Conservation (phyloP, 2,797 vertebrate genomes). For the Simalia tracyae region DNA sequence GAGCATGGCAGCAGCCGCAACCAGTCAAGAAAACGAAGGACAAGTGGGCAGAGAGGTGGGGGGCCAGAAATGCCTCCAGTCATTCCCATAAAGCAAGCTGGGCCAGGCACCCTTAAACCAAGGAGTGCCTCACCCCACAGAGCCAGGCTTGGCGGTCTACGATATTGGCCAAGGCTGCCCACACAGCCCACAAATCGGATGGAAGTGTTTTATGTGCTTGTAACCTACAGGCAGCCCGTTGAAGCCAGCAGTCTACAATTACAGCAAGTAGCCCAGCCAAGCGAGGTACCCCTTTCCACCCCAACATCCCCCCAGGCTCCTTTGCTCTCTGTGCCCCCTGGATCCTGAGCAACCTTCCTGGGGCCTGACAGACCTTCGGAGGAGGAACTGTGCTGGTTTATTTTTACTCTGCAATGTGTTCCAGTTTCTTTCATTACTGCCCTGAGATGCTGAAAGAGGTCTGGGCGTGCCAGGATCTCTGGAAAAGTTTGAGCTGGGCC, state of each 20-base stretch:
- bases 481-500: neutral
- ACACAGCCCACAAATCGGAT: neutral
- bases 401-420: neutral
- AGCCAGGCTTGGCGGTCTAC: neutral
- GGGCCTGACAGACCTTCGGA: neutral
- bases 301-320: too few species aligned
- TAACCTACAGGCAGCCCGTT: too few species aligned
- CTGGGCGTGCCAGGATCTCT: neutral
- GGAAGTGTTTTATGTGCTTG: too few species aligned
- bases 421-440: neutral
- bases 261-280: neutral
- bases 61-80: neutral
- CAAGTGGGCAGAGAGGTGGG: neutral
- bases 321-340: neutral
- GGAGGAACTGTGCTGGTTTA: neutral
- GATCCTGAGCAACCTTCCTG: neutral
- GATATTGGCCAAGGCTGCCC: neutral
- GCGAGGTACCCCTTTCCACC: neutral
- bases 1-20: accelerated
- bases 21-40: too few species aligned
- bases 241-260: neutral
- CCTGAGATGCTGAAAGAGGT: neutral
- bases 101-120: too few species aligned
- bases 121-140: neutral
- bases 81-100: neutral